Evolutionary conservation across 2,797 vertebrate species (phyloP).

Genomic region (Lemur catta): DNA sequence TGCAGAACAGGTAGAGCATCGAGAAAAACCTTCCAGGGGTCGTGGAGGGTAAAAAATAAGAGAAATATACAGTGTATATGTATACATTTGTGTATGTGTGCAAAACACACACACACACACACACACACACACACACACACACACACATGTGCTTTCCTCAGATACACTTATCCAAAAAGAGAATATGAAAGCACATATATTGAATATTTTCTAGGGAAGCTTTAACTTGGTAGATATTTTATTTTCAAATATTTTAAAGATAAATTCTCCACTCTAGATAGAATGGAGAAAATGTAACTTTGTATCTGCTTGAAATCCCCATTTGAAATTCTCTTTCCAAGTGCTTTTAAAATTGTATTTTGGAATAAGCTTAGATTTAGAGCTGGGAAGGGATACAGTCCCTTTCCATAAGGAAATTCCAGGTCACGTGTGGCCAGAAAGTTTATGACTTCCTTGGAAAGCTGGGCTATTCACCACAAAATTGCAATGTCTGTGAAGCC

Average conservation of each 20-base stretch:
- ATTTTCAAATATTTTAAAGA: neutral
- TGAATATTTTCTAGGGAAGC: neutral
- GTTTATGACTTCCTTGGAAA: neutral
- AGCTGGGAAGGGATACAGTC: neutral
- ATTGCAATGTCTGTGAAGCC: neutral
- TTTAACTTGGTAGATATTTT: conserved; percentile 2
- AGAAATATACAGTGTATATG: neutral
- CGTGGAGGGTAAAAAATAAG: neutral
- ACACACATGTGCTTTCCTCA: neutral
- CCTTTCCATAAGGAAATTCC: neutral
- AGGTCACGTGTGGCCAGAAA: neutral
- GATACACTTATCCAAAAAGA: neutral
- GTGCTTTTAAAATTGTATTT: neutral
- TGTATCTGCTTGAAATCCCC: neutral
- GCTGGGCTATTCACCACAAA: neutral
- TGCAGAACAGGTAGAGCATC: neutral
- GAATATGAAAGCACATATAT: neutral
- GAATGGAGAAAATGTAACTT: neutral
- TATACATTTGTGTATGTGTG: neutral
- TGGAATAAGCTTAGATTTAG: neutral
- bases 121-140: neutral
- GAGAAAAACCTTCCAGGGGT: neutral
- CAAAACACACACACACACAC: neutral
- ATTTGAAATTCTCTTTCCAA: neutral
- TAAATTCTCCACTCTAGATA: conserved; percentile 1